Evolutionary conservation across 2,888 invertebrate species (phyloP), one percentile per base, ranked within the genome.

Genomic region (Ectemnius cavifrons): DNA sequence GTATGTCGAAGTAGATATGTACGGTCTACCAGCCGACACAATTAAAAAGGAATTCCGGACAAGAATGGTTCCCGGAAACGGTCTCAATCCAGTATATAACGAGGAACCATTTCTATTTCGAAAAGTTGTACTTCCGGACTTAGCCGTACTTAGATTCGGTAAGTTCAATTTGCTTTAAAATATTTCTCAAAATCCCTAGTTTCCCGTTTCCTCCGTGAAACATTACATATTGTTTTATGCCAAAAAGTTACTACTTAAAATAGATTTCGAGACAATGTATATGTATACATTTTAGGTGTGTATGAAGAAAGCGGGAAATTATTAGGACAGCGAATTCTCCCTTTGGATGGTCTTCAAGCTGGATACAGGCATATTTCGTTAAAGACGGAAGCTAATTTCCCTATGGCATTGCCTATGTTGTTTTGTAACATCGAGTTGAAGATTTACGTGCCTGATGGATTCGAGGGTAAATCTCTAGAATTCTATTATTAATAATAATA

Each of bases 1-100:
- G 3, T 95, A 94, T 88, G 95, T 95, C 20, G 95, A 95, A 88
- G 95, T 95, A 46, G 95, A 95, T 88, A 95, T 95, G 95, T 95
- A 94, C 89, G 95, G 95, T 68, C 89, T 95, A 73, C 94, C 95
- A 3, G 95, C 95, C 2, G 95, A 95, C 85, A 95, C 95, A 5
- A 95, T 95, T 75, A 91, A 94, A 58, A 94, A 94, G 83, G 95
- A 95, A 89, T 94, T 94, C 88, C 91, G 94, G 45, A 95, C 95
- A 0, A 88, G 93, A 78, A 92, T 94, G 85, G 93, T 95, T 3
- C 94, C 94, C 0, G 92, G 91, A 63, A 95, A 95, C 84, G 95
- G 95, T 23, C 91, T 95, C 57, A 95, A 95, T 89, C 95, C 95
- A 13, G 93, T 94, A 67, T 95, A 95, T 91, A 94, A 94, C 87